These are phyloP conservation scores for Pterocles orientalis DNA, from an alignment of 2,113 vertebrate species.

Conservation along the genomic window DNA sequence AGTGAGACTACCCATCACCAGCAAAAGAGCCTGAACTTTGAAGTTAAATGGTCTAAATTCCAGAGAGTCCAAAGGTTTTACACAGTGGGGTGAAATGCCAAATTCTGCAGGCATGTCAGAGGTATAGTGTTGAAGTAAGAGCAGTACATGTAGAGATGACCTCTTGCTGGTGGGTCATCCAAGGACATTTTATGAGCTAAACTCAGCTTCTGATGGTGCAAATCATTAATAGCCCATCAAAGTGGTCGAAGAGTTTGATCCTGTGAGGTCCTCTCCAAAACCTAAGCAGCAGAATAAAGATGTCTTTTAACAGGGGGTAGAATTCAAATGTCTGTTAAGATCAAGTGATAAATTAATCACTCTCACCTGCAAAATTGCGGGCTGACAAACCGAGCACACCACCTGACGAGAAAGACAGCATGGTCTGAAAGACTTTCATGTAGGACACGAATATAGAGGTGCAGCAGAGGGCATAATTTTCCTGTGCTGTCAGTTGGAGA, in stretches of 20 bases:
- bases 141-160: background rate
- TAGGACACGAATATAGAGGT: background rate
- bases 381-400: background rate
- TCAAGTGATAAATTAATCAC: background rate
- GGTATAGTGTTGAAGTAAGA: background rate
- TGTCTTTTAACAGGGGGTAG: background rate
- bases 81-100: background rate
- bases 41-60: conserved; percentile 9
- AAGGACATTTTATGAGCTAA: background rate
- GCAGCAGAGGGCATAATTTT: background rate
- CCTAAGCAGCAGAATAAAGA: background rate
- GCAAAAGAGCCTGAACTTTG: conserved; percentile 4
- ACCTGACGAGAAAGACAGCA: background rate
- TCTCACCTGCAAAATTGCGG: background rate
- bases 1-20: background rate
- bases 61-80: background rate
- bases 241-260: background rate
- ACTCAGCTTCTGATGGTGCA: background rate
- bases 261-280: background rate
- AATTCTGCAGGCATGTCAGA: background rate
- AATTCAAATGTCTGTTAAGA: background rate
- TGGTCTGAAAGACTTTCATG: background rate
- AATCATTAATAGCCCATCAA: background rate
- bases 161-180: conserved; percentile 5
- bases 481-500: background rate